phyloP scores from a whole-genome alignment of 1,140 invertebrate species.

The Gonatopus flavifemur region DNA sequence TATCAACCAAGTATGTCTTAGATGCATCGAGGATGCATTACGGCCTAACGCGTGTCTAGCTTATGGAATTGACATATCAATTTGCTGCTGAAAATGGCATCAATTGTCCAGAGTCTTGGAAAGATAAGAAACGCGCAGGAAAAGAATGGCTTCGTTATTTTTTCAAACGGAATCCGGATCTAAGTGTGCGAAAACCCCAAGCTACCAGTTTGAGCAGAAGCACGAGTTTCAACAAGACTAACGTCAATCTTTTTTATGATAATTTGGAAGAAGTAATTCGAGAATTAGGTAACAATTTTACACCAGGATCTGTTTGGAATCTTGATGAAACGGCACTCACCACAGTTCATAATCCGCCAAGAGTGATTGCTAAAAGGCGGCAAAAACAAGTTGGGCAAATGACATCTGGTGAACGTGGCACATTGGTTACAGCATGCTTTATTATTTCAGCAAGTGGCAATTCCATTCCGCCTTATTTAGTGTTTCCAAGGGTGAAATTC shows the following conservation, averaged over 20 bases:
- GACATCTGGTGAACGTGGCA: no score
- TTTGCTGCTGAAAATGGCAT: slow-evolving; percentile 32
- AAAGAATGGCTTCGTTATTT: slow-evolving; percentile 48
- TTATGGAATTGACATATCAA: slow-evolving; percentile 35
- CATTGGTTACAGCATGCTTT: no score
- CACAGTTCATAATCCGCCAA: slow-evolving; percentile 33
- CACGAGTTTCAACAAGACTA: slow-evolving; percentile 51
- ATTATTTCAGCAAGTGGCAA: no score
- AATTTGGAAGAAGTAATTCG: slow-evolving; percentile 38
- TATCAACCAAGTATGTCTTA: slow-evolving; percentile 29
- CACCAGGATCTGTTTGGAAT: slow-evolving; percentile 32
- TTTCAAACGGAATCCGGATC: slow-evolving; percentile 39
- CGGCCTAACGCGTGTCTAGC: slow-evolving; percentile 36
- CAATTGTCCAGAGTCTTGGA: slow-evolving; percentile 28
- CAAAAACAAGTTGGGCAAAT: no score
- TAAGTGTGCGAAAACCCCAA: slow-evolving; percentile 47
- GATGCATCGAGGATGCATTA: slow-evolving; percentile 40
- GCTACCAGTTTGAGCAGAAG: slow-evolving; percentile 41
- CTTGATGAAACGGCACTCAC: slow-evolving; percentile 31
- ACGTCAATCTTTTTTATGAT: slow-evolving; percentile 40
- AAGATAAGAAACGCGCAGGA: slow-evolving; percentile 35
- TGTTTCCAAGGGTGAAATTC: no score
- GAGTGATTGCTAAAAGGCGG: no score
- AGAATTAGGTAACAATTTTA: slow-evolving; percentile 15
- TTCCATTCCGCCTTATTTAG: no score